phyloP scores from a whole-genome alignment of 2,113 vertebrate species.

The Pelecanoides urinatrix region DNA sequence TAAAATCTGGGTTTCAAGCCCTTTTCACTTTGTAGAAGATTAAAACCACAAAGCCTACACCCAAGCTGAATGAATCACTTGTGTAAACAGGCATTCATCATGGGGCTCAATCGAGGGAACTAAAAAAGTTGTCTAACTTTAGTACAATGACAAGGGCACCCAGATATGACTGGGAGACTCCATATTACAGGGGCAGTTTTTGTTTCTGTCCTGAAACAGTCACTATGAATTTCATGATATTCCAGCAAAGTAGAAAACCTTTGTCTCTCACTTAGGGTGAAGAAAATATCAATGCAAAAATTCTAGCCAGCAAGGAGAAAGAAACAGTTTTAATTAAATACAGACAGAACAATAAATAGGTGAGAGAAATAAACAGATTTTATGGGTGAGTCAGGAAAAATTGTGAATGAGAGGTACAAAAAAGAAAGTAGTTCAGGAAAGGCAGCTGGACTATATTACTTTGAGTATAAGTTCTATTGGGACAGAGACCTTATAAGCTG shows the following conservation, averaged over 20 bases:
- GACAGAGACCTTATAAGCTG: not conserved
- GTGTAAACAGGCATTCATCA: not conserved
- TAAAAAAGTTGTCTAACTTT: not conserved
- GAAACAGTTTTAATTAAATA: not conserved
- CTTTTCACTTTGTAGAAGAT: not conserved
- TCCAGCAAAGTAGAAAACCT: not conserved
- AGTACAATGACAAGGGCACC: not conserved
- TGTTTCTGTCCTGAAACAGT: not conserved
- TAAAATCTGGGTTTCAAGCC: not conserved
- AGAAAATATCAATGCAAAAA: not conserved
- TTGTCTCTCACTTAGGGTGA: not conserved
- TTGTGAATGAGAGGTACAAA: not conserved
- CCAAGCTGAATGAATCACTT: not conserved
- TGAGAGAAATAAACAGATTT: not conserved
- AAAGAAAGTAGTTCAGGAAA: not conserved
- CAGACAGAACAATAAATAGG: not conserved
- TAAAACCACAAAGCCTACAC: not conserved
- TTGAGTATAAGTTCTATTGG: not conserved
- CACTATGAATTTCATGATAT: not conserved
- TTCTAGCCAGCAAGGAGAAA: not conserved
- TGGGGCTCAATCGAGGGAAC: not conserved
- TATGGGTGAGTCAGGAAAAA: not conserved
- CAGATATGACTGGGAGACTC: not conserved
- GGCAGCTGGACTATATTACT: not conserved
- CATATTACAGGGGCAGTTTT: not conserved